These are phyloP conservation scores for Oxycera nigricornis DNA, from an alignment of 2,888 invertebrate genomes.

Conservation along the genomic window DNA sequence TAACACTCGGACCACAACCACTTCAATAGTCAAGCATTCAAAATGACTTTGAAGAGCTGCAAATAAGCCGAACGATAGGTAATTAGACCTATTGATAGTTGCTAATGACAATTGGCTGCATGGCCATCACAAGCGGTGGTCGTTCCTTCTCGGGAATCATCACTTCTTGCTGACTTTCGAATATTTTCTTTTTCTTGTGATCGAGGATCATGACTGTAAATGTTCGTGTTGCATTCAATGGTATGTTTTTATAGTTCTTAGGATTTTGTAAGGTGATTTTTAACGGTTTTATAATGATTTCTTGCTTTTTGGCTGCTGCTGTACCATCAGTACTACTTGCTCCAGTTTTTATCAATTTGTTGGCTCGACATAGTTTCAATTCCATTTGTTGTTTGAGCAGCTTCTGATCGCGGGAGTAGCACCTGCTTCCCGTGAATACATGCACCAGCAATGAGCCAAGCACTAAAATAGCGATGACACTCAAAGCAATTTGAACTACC, in stretches of 20 bases:
- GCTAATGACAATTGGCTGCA: background rate
- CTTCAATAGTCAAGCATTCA: too few relatives aligned
- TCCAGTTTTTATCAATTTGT: background rate
- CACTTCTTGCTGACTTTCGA: background rate
- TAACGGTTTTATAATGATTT: background rate
- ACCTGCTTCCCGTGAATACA: background rate
- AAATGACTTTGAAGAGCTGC: too few relatives aligned
- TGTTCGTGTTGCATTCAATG: background rate
- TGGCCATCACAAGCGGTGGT: conserved; percentile 2
- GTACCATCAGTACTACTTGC: background rate
- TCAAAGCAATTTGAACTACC: background rate
- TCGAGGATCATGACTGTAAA: background rate
- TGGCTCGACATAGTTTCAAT: background rate
- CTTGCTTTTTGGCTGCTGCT: background rate
- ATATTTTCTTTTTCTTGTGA: conserved; percentile 2
- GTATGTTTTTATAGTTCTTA: background rate
- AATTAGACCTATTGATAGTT: background rate
- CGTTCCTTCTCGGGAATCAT: background rate
- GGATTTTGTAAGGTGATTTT: background rate
- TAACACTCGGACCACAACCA: too few relatives aligned
- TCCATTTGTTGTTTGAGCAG: background rate
- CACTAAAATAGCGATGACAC: background rate
- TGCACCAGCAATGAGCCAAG: background rate
- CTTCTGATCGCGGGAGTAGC: background rate
- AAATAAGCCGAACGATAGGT: too few relatives aligned